Conservation (phyloP, 2,888 invertebrate genomes). For the Cylindroiulus punctatus region DNA sequence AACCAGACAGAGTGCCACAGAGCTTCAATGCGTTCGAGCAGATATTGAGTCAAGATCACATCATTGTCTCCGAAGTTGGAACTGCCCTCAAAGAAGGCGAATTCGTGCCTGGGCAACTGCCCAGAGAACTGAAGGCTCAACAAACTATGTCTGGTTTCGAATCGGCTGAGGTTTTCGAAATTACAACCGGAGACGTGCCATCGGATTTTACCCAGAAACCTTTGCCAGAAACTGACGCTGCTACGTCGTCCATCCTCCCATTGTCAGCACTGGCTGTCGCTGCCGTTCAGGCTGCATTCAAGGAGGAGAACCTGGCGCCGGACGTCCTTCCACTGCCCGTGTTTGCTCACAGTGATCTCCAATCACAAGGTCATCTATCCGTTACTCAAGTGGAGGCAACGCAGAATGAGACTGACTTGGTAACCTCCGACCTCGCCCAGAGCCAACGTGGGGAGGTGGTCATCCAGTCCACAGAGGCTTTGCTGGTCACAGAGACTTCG, state of each 20-base stretch:
- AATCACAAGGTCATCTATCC: constrained; percentile 73
- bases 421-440: constrained; percentile 55
- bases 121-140: constrained; percentile 51
- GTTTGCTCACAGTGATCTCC: constrained; percentile 62
- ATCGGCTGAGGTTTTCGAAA: constrained; percentile 56
- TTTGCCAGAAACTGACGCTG: constrained; percentile 51
- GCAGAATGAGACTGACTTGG: constrained; percentile 70
- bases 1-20: constrained; percentile 57
- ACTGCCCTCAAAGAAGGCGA: constrained; percentile 53
- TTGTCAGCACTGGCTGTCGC: constrained; percentile 48
- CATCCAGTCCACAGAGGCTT: constrained; percentile 56
- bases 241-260: constrained; percentile 50
- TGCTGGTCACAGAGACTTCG: constrained; percentile 52
- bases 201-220: constrained; percentile 53
- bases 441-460: constrained; percentile 56
- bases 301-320: constrained; percentile 58
- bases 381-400: constrained; percentile 73
- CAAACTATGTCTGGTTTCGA: constrained; percentile 54
- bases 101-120: constrained; percentile 48
- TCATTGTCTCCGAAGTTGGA: constrained; percentile 58
- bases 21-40: constrained; percentile 55
- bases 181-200: constrained; percentile 55
- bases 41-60: constrained; percentile 52
- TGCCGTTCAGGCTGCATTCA: constrained; percentile 52
- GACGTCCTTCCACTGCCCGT: constrained; percentile 57